Percentiles rank a stretch among this genome's conserved stretches.
These are phyloP conservation scores for Platycercus adscitus DNA, from an alignment of 2,113 vertebrate genomes.

Conservation along the genomic window DNA sequence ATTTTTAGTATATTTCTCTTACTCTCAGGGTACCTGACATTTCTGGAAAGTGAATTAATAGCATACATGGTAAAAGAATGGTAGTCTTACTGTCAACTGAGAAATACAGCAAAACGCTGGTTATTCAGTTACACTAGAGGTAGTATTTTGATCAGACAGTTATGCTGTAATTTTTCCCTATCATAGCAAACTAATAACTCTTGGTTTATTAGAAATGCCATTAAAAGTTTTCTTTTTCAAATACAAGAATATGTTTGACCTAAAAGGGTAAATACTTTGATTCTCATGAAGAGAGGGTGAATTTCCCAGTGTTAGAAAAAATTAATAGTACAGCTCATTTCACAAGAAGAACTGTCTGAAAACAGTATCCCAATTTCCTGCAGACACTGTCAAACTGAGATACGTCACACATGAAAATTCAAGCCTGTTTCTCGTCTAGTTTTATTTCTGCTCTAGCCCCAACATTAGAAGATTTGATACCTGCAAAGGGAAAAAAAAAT, in stretches of 20 bases:
- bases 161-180: background rate
- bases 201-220: background rate
- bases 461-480: constrained; percentile 27
- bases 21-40: constrained; percentile 19
- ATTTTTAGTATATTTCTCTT: constrained; percentile 33
- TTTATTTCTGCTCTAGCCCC: constrained; percentile 23
- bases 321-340: background rate
- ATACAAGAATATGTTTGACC: background rate
- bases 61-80: constrained; percentile 21
- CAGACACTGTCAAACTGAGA: constrained; percentile 47
- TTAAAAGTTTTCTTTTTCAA: background rate
- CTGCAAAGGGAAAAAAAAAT: constrained; percentile 31
- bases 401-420: background rate
- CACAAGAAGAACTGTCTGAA: constrained; percentile 1
- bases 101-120: background rate
- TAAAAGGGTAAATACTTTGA: background rate
- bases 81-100: background rate
- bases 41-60: constrained; percentile 45
- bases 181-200: background rate
- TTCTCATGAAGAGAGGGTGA: background rate
- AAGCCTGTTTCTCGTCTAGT: background rate
- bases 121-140: background rate
- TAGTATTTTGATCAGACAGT: background rate
- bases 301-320: background rate
- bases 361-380: background rate